Base-by-base conservation (phyloP, 1,140 invertebrate genomes). In the Mercenaria mercenaria region DNA sequence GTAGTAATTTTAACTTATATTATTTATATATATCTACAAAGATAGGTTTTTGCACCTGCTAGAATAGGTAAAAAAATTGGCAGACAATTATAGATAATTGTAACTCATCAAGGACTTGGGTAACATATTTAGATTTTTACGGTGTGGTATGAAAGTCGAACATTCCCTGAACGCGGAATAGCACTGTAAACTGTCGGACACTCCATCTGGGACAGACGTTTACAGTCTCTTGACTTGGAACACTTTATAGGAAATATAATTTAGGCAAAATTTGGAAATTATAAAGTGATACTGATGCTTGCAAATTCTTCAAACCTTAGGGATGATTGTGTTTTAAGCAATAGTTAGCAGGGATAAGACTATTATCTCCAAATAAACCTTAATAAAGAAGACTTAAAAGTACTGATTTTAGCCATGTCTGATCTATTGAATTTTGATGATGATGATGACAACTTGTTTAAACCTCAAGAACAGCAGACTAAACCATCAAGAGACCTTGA, bases 391-490 rank as follows among this genome's bases (percentile, higher is more conserved):
- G n/a, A n/a, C n/a, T n/a, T n/a, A n/a, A n/a, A n/a, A n/a, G n/a
- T n/a, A n/a, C n/a, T n/a, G n/a, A n/a, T n/a, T n/a, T n/a, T n/a
- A n/a, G n/a, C n/a, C n/a, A 85, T 85, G 83, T 56, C 83, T 20
- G 41, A 85, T 74, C 50, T 85, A 18, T 20, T 85, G 18, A 43
- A 85, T 59, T 69, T 85, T 47, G 83, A 74, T 29, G 82, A 84
- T 84, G 83, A 85, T 39, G 34, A 37, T 39, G 64, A 74, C 29
- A 32, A 50, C 18, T 41, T 74, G 67, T 85, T 85, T 41, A 52
- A 76, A 52, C 67, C 67, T 34, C 32, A 52, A 85, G 61, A 74
- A 11, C 18, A 72, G 23, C n/a, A 47, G n/a, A 52, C 20, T 18
- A 67, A 52, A 72, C 83, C 69, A 52, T n/a, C 26, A 0, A 85